Evolutionary conservation across 2,113 vertebrate species (phyloP), one percentile per base, ranked within the genome.

Genomic region (Peucedramus taeniatus): DNA sequence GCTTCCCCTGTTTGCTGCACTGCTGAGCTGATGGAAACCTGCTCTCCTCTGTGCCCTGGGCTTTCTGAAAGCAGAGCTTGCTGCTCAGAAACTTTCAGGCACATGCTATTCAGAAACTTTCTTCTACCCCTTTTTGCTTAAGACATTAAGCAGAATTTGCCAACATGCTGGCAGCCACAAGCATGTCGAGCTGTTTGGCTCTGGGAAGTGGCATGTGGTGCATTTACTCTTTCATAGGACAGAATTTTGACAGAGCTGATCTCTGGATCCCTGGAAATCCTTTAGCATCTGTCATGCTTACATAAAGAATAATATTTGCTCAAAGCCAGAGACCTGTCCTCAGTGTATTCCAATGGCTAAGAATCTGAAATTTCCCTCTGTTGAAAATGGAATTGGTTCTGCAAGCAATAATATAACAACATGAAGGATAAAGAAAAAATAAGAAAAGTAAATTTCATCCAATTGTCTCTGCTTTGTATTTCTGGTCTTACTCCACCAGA

Each of bases 221-320:
- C 0, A 0, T 83, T 47, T 30, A 49, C 81, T 93, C 33, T 10
- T 72, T 83, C 0, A 0, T 19, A 63, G 54, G 90, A 47, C 44
- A 86, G 82, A 80, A 69, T 88, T 88, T 85, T 87, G 54, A 61
- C 86, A 83, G 74, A 89, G 40, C 26, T 78, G 82, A 74, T 86
- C 54, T 54, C 83, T 83, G 57, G 63, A 89, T 96, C 91, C 59
- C 69, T 65, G 66, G 60, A 95, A 95, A 91, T 94, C 63, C 85
- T 94, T 77, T 65, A 54, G 63, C 87, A 87, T 91, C 77, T 89
- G 81, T 85, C 78, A 72, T 24, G 27, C 71, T 91, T 83, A 66
- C 79, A 85, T 64, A 89, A 82, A 68, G 53, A 33, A 23, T 39
- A 71, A 57, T 0, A 2, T 39, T 93, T 89, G 13, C 50, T 89